Evolutionary conservation across 2,797 vertebrate species (phyloP).

Genomic region (Malurus leucopterus): DNA sequence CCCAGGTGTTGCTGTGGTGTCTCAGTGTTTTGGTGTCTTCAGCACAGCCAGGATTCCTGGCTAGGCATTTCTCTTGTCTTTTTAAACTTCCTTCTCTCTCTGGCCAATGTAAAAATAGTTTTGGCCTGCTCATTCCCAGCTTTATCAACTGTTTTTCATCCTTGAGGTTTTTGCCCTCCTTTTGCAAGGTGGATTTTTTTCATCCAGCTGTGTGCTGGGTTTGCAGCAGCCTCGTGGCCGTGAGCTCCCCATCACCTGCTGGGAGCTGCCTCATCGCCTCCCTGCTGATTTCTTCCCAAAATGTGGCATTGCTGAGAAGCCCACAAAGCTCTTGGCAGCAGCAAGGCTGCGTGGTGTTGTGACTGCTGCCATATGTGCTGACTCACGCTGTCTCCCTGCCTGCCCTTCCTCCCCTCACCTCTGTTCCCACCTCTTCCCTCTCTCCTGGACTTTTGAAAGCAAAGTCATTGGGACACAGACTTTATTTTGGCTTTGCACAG

Average conservation of each 20-base stretch:
- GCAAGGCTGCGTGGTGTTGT: not conserved
- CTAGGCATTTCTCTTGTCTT: not conserved
- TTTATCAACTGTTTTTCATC: not conserved
- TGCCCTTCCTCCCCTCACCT: not conserved
- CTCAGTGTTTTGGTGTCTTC: not conserved
- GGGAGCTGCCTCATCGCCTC: not conserved
- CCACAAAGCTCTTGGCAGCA: not conserved
- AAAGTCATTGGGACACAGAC: not conserved
- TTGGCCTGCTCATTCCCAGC: not conserved
- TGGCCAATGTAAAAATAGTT: not conserved
- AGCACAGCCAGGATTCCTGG: not conserved
- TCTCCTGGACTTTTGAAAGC: not conserved
- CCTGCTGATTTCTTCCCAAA: not conserved
- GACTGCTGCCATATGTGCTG: constrained; percentile 28
- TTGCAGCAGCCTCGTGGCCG: not conserved
- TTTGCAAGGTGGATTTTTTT: no score
- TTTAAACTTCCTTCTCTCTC: not conserved
- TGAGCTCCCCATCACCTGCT: not conserved
- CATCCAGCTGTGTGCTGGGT: not conserved
- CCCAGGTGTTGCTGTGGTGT: fast-evolving
- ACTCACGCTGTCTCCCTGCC: not conserved
- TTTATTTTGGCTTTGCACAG: not conserved
- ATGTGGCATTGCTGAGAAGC: not conserved
- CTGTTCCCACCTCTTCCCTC: not conserved
- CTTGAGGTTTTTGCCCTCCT: not conserved